Evolutionary conservation across 2,797 vertebrate genomes (phyloP), one percentile per base, ranked within the genome.

Genomic region (Cephalopachus bancanus): DNA sequence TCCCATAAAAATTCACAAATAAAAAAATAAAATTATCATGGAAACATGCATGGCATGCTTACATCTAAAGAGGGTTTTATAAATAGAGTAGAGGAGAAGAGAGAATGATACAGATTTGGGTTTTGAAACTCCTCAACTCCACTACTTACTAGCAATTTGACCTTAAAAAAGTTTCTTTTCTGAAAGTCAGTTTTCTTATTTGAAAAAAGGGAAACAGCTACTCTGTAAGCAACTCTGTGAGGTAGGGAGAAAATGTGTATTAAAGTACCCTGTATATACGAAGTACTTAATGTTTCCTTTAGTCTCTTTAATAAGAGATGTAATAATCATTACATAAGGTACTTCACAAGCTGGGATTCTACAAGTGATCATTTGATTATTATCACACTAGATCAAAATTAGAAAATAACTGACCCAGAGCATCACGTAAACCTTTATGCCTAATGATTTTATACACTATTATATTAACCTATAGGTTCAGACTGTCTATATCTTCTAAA

Each of bases 401-500:
- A 62, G 78, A 89, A 86, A 96, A 83, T 28, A 89, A 71, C 1
- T 51, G 78, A 64, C 59, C 24, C 30, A 49, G 28, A 28, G 59
- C 51, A 65, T 72, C 51, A 49, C 12, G 22, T 49, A 84, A 76
- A 74, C 51, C 51, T 86, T 94, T 55, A 89, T 10, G 11, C 57
- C 57, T 88, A 14, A 71, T 30, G 75, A 44, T 2, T 64, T 72
- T 37, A 57, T 71, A 91, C 3, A 37, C 20, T 55, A 64, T 76
- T 59, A 78, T 51, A 20, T 79, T 67, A 53, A 30, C 86, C 91
- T 96, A 89, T 55, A 78, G 93, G 37, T 93, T 97, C 90, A 97
- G 71, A 97, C 93, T 67, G 86, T 60, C 83, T 92, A 44, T 7
- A 95, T 80, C 97, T 94, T 96, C 95, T 95, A 97, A 94, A 96